Evolutionary conservation across 1,140 invertebrate species (phyloP).

Genomic region (Cyclina sinensis): DNA sequence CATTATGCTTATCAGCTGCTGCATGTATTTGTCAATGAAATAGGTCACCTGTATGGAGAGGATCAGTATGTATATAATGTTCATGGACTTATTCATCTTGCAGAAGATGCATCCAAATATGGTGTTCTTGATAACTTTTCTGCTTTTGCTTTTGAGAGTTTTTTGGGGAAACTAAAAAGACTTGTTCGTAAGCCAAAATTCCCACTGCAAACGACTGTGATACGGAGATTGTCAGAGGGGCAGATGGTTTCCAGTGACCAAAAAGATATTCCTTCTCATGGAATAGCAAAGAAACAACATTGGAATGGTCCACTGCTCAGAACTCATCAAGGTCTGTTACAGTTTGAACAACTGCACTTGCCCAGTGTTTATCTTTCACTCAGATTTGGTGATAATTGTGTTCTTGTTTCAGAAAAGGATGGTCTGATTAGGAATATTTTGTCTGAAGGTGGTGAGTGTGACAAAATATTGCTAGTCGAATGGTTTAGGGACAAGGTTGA

Average conservation of each 20-base stretch:
- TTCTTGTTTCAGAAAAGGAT: constrained; percentile 36
- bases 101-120: no score
- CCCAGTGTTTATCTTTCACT: background rate
- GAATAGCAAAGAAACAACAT: constrained; percentile 43
- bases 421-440: constrained; percentile 57
- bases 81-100: constrained; percentile 61
- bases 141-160: constrained; percentile 68
- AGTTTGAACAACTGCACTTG: constrained; percentile 49
- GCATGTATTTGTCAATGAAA: constrained; percentile 48
- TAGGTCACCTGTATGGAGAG: constrained; percentile 20
- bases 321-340: background rate
- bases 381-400: no score
- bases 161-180: constrained; percentile 54
- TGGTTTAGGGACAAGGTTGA: background rate
- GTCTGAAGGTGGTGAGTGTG: background rate
- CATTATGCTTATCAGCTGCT: constrained; percentile 56
- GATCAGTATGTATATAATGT: constrained; percentile 68
- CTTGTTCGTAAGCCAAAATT: constrained; percentile 65
- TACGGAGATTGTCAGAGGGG: constrained; percentile 62
- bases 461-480: constrained; percentile 31
- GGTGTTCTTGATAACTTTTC: constrained; percentile 60
- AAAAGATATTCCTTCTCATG: no score
- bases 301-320: constrained; percentile 48
- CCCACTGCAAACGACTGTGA: constrained; percentile 60
- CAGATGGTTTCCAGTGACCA: background rate